Evolutionary conservation across 2,113 vertebrate genomes (phyloP).

Genomic region (Sander vitreus): DNA sequence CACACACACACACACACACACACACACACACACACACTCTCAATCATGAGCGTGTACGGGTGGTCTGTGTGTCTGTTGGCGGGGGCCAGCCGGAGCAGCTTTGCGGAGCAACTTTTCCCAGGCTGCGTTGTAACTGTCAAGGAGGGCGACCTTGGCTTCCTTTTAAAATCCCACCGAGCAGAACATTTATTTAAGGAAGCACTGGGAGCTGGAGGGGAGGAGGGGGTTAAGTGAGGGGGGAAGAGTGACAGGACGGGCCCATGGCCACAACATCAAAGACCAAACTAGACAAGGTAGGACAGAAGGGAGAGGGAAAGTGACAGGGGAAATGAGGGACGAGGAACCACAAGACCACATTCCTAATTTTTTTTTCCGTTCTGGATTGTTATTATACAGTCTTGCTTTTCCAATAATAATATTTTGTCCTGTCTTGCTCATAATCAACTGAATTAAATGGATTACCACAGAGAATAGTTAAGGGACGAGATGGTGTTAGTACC

Average conservation of each 20-base stretch:
- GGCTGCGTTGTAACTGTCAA: constrained; percentile 71
- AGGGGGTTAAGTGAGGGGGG: background rate
- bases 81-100: constrained; percentile 32
- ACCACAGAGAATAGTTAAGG: constrained; percentile 8
- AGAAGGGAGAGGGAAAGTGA: constrained; percentile 45
- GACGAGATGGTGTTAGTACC: background rate
- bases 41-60: constrained; percentile 62
- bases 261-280: constrained; percentile 66
- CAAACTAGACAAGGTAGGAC: constrained; percentile 19
- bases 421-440: background rate
- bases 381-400: constrained; percentile 24
- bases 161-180: constrained; percentile 77
- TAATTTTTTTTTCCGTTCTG: constrained; percentile 33
- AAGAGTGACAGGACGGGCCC: constrained; percentile 42
- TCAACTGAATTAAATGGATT: constrained; percentile 19
- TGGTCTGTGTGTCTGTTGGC: constrained; percentile 62
- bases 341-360: constrained; percentile 49
- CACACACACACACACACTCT: constrained; percentile 22
- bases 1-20: background rate
- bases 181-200: constrained; percentile 80
- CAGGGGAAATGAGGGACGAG: constrained; percentile 31
- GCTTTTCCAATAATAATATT: constrained; percentile 19
- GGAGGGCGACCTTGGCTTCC: constrained; percentile 74
- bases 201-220: constrained; percentile 35
- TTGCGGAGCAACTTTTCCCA: constrained; percentile 60